Conservation (phyloP, 2,113 vertebrate species). For the Neopipo cinnamomea region DNA sequence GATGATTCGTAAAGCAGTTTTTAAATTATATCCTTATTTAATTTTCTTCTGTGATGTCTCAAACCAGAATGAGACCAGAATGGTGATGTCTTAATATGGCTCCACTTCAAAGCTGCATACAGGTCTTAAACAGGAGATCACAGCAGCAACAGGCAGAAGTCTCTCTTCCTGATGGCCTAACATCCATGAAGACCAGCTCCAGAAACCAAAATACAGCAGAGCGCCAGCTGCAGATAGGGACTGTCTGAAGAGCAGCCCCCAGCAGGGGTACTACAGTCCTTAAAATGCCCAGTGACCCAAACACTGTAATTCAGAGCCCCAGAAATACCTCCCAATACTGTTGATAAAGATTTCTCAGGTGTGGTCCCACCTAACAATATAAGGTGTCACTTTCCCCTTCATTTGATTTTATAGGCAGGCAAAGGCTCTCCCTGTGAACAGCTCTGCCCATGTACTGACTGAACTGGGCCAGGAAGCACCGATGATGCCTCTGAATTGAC, state of each 20-base stretch:
- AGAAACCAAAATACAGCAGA: neutral
- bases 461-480: neutral
- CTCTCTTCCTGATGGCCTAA: neutral
- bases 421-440: neutral
- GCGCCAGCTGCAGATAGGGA: neutral
- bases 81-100: neutral
- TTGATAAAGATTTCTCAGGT: neutral
- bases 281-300: neutral
- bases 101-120: neutral
- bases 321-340: neutral
- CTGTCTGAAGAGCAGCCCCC: neutral
- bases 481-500: fast-evolving
- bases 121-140: neutral
- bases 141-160: neutral
- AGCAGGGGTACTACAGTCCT: neutral
- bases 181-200: neutral
- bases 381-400: neutral
- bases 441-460: neutral
- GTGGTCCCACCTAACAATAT: neutral
- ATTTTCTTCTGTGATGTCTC: conserved; percentile 1
- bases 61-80: conserved; percentile 6
- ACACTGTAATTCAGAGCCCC: neutral
- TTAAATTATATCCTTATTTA: conserved; percentile 13
- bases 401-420: neutral
- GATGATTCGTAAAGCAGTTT: neutral